Evolutionary conservation across 2,113 vertebrate genomes (phyloP), one percentile per base, ranked within the genome.

Genomic region (Petroica traversi): DNA sequence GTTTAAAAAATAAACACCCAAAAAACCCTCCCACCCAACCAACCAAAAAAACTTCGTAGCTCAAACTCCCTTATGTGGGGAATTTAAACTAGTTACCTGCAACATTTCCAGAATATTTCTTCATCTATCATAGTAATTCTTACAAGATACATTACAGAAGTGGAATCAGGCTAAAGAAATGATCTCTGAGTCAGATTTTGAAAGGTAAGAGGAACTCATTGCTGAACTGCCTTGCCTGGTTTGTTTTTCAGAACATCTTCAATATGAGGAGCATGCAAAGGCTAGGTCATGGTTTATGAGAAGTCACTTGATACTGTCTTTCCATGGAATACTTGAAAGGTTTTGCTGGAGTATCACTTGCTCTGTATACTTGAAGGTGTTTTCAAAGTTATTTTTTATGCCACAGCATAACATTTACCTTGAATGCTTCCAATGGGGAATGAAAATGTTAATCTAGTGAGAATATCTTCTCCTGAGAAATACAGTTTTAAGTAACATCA

Each of bases 291-390:
- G 55, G n/a, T 85, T 94, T 96, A 87, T 4, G 28, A 94, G 88
- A 40, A 92, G 86, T 92, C 69, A 94, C 57, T 76, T 69, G 88
- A 90, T 96, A 94, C 85, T 92, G 77, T 85, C 19, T 69, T 90
- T 86, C 73, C 76, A 24, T 38, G 57, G 80, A 92, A 91, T 68
- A n/a, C 80, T 95, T 83, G 11, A 84, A 71, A 92, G 49, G 51
- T 62, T 94, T 94, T 91, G 19, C 40, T 5, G 11, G 61, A 58
- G 77, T 95, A 84, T 92, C 28, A 0, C 40, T 91, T 93, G 64
- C 89, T 71, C 68, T 69, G 41, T 66, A 38, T 33, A 19, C 77
- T 54, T 91, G 69, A 84, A 66, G 36, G 19, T 64, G 69, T 82
- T 93, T 92, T 85, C 61, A 85, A 87, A 89, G 61, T 87, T 93